Conservation (phyloP, 2,888 invertebrate species). For the Pseudococcus viburni region DNA sequence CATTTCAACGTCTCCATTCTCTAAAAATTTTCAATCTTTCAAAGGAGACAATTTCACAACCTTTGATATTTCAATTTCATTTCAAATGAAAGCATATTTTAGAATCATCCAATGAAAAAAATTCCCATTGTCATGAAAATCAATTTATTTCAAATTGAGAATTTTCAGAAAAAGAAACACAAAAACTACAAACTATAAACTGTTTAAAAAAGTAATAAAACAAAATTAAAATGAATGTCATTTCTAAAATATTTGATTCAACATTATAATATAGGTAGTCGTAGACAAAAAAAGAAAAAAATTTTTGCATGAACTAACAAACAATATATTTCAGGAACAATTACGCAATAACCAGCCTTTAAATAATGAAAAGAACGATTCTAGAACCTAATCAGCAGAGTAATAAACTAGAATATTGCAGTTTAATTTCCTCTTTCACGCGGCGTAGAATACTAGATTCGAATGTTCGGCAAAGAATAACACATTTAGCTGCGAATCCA, state of each 20-base stretch:
- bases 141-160: constrained; percentile 54
- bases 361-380: not conserved
- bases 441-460: constrained; percentile 78
- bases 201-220: constrained; percentile 53
- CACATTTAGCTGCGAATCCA: constrained; percentile 80
- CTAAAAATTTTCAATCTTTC: no score
- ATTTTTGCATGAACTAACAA: constrained; percentile 24
- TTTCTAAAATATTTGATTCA: constrained; percentile 33
- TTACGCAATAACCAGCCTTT: constrained; percentile 49
- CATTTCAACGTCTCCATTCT: no score
- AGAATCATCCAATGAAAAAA: not conserved
- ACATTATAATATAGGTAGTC: not conserved
- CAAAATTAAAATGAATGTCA: constrained; percentile 52
- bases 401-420: constrained; percentile 40
- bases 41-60: no score
- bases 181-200: constrained; percentile 26
- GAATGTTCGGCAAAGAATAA: constrained; percentile 79
- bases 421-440: constrained; percentile 68
- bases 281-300: not conserved
- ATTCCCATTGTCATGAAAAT: constrained; percentile 22
- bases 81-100: no score
- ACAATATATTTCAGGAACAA: constrained; percentile 49
- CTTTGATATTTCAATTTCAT: no score
- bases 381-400: constrained; percentile 36
- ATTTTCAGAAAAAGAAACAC: constrained; percentile 4